These are phyloP conservation scores for Ostrea edulis DNA, from an alignment of 1,140 invertebrate species.

Conservation along the genomic window DNA sequence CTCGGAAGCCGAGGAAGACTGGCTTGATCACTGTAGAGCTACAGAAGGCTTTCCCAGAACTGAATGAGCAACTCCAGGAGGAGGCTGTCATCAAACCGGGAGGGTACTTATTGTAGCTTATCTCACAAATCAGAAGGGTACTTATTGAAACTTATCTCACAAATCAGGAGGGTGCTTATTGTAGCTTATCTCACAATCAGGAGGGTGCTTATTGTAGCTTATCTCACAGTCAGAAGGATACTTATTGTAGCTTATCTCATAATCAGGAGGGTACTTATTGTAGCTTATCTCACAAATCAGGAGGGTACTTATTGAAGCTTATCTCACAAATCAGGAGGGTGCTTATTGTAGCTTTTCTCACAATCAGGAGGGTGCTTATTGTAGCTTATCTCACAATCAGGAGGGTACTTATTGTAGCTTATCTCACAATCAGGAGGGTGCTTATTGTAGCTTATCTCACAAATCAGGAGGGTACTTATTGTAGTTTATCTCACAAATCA, in stretches of 20 bases:
- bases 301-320: slow-evolving; percentile 41
- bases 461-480: slow-evolving; percentile 46
- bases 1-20: slow-evolving; percentile 78
- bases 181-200: too few relatives aligned
- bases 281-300: too few relatives aligned
- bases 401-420: slow-evolving; percentile 41
- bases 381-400: too few relatives aligned
- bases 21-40: slow-evolving; percentile 78
- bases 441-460: too few relatives aligned
- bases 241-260: too few relatives aligned
- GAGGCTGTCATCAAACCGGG: slow-evolving; percentile 49
- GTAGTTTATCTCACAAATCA: too few relatives aligned
- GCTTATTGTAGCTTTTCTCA: too few relatives aligned
- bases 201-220: too few relatives aligned
- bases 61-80: slow-evolving; percentile 64
- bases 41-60: slow-evolving; percentile 77
- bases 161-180: too few relatives aligned
- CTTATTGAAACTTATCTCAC: too few relatives aligned
- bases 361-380: slow-evolving; percentile 44
- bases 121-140: too few relatives aligned
- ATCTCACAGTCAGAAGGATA: too few relatives aligned
- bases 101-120: slow-evolving; percentile 41
- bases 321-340: slow-evolving; percentile 53
- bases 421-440: slow-evolving; percentile 51
- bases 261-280: slow-evolving; percentile 44